Percentiles rank a stretch among this genome's conserved stretches.
These are phyloP conservation scores for Drosophila watanabei DNA, from an alignment of 1,140 invertebrate genomes.

Conservation along the genomic window DNA sequence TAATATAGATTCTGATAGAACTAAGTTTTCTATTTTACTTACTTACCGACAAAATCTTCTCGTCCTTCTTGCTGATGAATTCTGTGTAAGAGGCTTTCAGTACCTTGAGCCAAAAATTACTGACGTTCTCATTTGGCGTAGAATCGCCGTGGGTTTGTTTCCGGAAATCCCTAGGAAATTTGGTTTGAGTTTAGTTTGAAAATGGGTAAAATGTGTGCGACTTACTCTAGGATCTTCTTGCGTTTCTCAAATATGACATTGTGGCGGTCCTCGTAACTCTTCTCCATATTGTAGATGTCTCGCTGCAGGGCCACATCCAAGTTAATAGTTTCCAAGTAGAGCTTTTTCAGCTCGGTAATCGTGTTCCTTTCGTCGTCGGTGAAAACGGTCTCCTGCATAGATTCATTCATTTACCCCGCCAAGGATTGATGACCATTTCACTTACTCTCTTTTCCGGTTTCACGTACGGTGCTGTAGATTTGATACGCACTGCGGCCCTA, in stretches of 20 bases:
- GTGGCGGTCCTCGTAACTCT: slow-evolving; percentile 89
- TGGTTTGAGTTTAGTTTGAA: neutral
- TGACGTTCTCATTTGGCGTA: slow-evolving; percentile 88
- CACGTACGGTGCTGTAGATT: slow-evolving; percentile 1
- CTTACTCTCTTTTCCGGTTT: slow-evolving; percentile 34
- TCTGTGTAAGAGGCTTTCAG: slow-evolving; percentile 92
- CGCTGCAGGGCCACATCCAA: slow-evolving; percentile 95
- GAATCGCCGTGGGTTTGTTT: slow-evolving; percentile 67
- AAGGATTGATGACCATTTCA: neutral
- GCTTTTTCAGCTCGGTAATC: slow-evolving; percentile 94
- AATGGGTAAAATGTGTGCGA: too few relatives aligned
- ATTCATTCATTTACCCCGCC: neutral
- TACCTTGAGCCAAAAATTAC: slow-evolving; percentile 96
- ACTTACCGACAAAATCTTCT: slow-evolving; percentile 92
- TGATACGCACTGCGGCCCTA: neutral
- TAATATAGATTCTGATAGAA: neutral
- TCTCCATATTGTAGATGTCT: slow-evolving; percentile 95
- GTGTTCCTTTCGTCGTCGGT: slow-evolving; percentile 90
- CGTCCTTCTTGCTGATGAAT: slow-evolving; percentile 92
- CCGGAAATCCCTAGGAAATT: slow-evolving; percentile 50
- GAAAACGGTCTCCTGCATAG: slow-evolving; percentile 34
- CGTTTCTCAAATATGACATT: slow-evolving; percentile 79
- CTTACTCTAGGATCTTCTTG: slow-evolving; percentile 74
- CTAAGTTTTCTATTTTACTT: neutral
- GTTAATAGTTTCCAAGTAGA: slow-evolving; percentile 92